Base-by-base conservation (phyloP, 1,140 invertebrate species). In the Nixonia krombeini region DNA sequence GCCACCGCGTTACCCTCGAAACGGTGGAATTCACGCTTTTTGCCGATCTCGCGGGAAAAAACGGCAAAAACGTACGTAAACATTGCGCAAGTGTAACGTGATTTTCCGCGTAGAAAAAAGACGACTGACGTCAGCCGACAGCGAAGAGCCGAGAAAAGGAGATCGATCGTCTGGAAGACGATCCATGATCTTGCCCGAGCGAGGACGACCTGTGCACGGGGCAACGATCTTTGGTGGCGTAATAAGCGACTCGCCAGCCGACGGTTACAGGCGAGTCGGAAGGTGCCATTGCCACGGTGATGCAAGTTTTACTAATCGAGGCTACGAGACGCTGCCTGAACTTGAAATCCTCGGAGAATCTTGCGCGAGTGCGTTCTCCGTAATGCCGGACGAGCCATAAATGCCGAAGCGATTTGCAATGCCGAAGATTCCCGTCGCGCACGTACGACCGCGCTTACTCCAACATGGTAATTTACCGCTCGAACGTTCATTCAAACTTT, bases 301-400 rank as follows among this genome's bases (percentile, higher is more conserved):
- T 44, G 58, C 29, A 62, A 62, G 58, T 49, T 62, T 55, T 62
- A 37, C 50, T 37, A 55, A 49, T 28, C 50, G 58, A 62, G 59
- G 59, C 35, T 56, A 50, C 59, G 59, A 63, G 59, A 55, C 58
- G 58, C 44, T n/a, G 50, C 58, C 28, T 62, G 58, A 62, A 62
- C 59, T 63, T 63, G 59, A 63, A 63, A 63, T 63, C 59, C 37
- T 50, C 45, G 26, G 44, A 55, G 50, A 62, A 62, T 62, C 50
- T 55, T 35, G 33, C 40, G 37, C 17, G 8, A 44, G 49, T 42
- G 15, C 57, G 28, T 58, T 53, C 35, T 42, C 50, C 26, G 12
- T 42, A 53, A 62, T 29, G 50, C 33, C 26, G 28, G 40, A 4
- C 37, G 16, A 42, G 31, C 50, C 47, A 53, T 62, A 53, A 62